Conservation (phyloP, 2,113 vertebrate genomes). For the Dipodomys ordii region DNA sequence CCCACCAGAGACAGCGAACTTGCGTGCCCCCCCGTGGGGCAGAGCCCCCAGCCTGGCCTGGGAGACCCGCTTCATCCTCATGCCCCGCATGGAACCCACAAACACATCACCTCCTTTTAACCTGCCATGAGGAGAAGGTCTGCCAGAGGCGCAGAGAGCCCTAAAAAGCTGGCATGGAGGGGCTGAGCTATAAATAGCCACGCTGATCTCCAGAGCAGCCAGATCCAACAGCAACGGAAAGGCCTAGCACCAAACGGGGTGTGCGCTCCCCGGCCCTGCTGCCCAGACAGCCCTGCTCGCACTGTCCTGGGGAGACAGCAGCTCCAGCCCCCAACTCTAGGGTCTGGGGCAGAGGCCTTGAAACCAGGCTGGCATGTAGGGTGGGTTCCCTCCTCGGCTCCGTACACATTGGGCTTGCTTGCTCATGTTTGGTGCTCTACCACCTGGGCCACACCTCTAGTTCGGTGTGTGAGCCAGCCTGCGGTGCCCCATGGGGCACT, state of each 20-base stretch:
- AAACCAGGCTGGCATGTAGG: not conserved
- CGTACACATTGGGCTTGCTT: too few relatives aligned
- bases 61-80: conserved; percentile 35
- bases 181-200: conserved; percentile 70
- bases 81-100: conserved; percentile 5
- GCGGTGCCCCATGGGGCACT: not conserved
- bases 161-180: conserved; percentile 40
- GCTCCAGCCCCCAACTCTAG: too few relatives aligned
- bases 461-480: not conserved
- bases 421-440: too few relatives aligned
- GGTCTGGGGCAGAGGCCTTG: not conserved
- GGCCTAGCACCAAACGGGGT: conserved; percentile 66
- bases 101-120: conserved; percentile 74
- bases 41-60: not conserved
- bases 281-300: not conserved
- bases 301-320: not conserved
- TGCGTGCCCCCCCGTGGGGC: not conserved
- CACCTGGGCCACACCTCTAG: too few relatives aligned
- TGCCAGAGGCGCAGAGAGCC: conserved; percentile 33
- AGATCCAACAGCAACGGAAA: conserved; percentile 49
- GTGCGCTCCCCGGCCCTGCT: not conserved
- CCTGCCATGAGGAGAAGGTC: not conserved
- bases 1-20: not conserved
- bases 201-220: conserved; percentile 71
- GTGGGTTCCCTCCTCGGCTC: not conserved